Evolutionary conservation across 1,140 invertebrate genomes (phyloP), one percentile per base, ranked within the genome.

Genomic region (Apis florea): DNA sequence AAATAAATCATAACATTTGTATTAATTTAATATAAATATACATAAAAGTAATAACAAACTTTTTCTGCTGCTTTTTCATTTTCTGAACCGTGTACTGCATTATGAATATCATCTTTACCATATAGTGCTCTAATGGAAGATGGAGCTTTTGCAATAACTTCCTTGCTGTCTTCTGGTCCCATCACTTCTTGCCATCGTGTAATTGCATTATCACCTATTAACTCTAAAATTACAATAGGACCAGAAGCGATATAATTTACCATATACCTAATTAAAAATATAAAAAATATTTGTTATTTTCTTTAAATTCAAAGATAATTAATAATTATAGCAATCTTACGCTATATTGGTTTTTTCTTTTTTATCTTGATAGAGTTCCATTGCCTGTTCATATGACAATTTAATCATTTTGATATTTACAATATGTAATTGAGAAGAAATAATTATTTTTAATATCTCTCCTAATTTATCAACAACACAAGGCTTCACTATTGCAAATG

Each of bases 401-500:
- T 93, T 92, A 13, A 95, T 93, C 95, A 97, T 97, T 89, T 96
- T 96, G 78, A 97, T 95, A 89, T 96, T 96, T 73, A 95, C 95
- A 73, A 98, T 95, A 71, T 95, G 95, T 82, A 97, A 95, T 54
- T 96, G 95, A 89, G 95, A 94, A 64, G 96, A 93, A 88, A 94
- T 93, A 31, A 98, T 95, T 31, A 94, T 90, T 82, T 95, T 95
- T 2, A 98, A 85, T 79, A 98, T 96, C 88, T 96, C 95, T n/a
- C 97, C 97, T 84, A 96, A 94, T 90, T 96, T 95, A 21, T 94
- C 92, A n/a, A 96, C 93, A 40, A 95, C 94, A 85, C 96, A 94
- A 53, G 96, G 96, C 91, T 97, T 97, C 8, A 98, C 94, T 82
- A 98, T 93, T 13, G 95, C 95, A 94, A 96, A 96, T n/a, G 97